Evolutionary conservation across 2,797 vertebrate species (phyloP).

Genomic region (Leptatherina wallacei): DNA sequence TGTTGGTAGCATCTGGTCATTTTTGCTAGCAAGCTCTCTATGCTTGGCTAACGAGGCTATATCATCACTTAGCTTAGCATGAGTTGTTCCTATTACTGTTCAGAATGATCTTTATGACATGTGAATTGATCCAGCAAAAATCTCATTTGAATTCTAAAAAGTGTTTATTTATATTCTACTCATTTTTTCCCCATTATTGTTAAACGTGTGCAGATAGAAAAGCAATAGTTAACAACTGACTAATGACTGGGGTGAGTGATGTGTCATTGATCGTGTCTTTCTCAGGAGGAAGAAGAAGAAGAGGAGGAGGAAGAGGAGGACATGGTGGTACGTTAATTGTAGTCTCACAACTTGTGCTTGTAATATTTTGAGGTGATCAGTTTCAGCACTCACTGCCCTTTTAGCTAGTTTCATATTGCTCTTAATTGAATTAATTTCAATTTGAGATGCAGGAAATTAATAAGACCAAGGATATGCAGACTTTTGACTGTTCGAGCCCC

Average conservation of each 20-base stretch:
- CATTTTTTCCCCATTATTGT: neutral
- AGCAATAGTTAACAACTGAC: neutral
- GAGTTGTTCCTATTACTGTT: neutral
- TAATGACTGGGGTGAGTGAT: neutral
- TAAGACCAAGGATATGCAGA: neutral
- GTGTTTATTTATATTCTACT: neutral
- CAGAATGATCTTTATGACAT: neutral
- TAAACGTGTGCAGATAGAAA: neutral
- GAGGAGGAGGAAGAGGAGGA: slow-evolving; percentile 82
- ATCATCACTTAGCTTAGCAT: slow-evolving; percentile 42
- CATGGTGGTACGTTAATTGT: slow-evolving; percentile 78
- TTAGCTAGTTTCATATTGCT: neutral
- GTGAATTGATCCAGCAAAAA: neutral
- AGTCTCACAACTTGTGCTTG: neutral
- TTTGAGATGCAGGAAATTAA: neutral
- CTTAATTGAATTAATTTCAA: neutral
- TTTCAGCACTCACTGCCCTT: neutral
- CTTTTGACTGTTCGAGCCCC: neutral
- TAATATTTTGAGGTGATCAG: neutral
- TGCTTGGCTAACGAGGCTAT: slow-evolving; percentile 26
- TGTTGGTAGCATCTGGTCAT: neutral
- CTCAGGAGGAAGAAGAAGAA: slow-evolving; percentile 78
- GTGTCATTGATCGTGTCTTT: slow-evolving; percentile 10
- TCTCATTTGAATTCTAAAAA: neutral
- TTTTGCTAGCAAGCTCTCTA: slow-evolving; percentile 18